These are phyloP conservation scores for Ceratosolen solmsi DNA, from an alignment of 1,140 invertebrate genomes.

Conservation along the genomic window DNA sequence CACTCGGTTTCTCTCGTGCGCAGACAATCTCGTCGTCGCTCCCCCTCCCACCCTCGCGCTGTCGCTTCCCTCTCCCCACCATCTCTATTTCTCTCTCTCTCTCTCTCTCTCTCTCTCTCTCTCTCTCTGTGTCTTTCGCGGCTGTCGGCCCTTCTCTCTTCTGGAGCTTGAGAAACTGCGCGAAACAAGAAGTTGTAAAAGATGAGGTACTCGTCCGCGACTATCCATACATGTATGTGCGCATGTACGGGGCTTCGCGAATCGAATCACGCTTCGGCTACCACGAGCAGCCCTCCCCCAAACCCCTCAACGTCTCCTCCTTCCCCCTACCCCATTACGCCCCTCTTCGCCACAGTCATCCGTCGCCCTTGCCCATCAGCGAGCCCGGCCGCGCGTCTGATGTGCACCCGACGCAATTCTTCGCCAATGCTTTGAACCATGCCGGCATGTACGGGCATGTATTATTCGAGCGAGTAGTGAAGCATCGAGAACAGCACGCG, in stretches of 20 bases:
- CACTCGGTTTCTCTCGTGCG: neutral
- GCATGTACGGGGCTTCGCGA: slow-evolving; percentile 15
- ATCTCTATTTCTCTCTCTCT: slow-evolving; percentile 2
- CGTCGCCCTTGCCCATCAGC: too few species aligned
- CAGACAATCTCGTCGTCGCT: slow-evolving; percentile 28
- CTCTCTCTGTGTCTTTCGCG: neutral
- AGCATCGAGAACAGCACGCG: neutral
- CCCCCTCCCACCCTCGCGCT: neutral
- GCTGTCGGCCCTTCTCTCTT: too few species aligned
- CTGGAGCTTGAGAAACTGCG: neutral
- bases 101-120: neutral
- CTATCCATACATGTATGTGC: neutral
- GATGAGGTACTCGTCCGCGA: neutral
- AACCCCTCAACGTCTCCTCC: neutral
- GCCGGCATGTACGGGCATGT: slow-evolving; percentile 9
- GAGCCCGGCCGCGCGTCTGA: neutral
- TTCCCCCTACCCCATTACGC: too few species aligned
- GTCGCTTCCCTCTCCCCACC: too few species aligned
- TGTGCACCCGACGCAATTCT: slow-evolving; percentile 39
- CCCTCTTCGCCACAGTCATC: neutral
- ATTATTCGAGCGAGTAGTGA: neutral
- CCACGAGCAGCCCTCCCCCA: neutral
- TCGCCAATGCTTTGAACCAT: slow-evolving; percentile 44
- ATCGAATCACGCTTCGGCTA: slow-evolving; percentile 32
- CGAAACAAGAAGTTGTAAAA: neutral